Evolutionary conservation across 2,113 vertebrate species (phyloP), one percentile per base, ranked within the genome.

Genomic region (Albula goreensis): DNA sequence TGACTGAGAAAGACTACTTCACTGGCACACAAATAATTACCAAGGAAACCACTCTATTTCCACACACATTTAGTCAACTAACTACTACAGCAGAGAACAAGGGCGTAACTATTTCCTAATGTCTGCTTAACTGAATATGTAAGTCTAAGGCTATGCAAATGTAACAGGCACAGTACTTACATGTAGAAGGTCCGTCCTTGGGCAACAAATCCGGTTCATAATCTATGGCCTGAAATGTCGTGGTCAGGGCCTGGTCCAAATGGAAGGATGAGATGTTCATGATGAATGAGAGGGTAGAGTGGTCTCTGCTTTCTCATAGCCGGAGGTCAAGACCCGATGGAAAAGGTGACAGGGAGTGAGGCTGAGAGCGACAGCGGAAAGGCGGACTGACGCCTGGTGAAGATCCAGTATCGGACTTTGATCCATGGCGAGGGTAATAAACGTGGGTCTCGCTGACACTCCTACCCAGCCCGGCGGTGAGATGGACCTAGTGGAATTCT

Each of bases 391-490:
- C 90, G 90, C 85, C 81, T 88, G 90, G 91, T 89, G 84, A 89
- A 93, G 90, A 91, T 91, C 91, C 84, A 83, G 88, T 15, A 80
- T 22, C 88, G 94, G 94, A 96, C 95, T 96, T 96, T 88, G 94
- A 86, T 93, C 95, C 84, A 78, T 80, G 78, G 87, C 77, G 89
- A 86, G 89, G 56, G 92, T 94, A 92, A 94, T 95, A 96, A 95
- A 96, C 91, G 87, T 89, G 91, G 90, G 91, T 91, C 92, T 92
- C 91, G 91, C 88, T 92, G 95, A 93, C 95, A 95, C 94, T 92
- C 95, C 95, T 94, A 89, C 85, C 89, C 88, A 86, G 87, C 78
- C 86, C 88, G 88, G 89, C 81, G 83, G 52, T 50, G 22, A 87
- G 84, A 31, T 63, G 85, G 78, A 90, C 85, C 89, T 91, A 86